Evolutionary conservation across 2,888 invertebrate genomes (phyloP), one percentile per base, ranked within the genome.

Genomic region (Anagyrus pseudococci): DNA sequence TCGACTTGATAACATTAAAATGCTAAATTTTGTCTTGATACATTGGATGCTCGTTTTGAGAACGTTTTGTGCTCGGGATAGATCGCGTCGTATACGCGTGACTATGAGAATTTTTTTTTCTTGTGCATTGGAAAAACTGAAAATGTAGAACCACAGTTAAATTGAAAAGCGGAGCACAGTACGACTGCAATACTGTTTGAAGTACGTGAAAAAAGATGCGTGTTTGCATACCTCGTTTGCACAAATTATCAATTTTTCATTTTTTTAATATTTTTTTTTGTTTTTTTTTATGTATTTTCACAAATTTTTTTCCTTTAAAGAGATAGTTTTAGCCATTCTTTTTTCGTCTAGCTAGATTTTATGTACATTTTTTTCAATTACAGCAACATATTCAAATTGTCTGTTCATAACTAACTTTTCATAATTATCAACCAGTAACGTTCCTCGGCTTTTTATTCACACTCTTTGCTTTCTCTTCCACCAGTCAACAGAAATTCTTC

Each of bases 111-210:
- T 64, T 37, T 4, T 8, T 37, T 37, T 37, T 67, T 59, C 72
- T 75, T 76, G 75, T 75, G 77, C 75, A 73, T 70, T 69, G 55
- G 68, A 62, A 66, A 57, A 15, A 69, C 69, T 52, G 58, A n/a
- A n/a, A 37, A 37, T 15, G 33, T 7, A 43, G 17, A 67, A 72
- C 56, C 23, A 65, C 70, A 72, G 66, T 69, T 67, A 71, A 72
- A 71, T 68, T 68, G 68, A 69, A 69, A 74, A 75, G 70, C 71
- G 63, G 49, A 71, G 70, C 69, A 68, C 67, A 71, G 65, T 48
- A 37, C 33, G 61, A 67, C 70, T 70, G 71, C 69, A 70, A 72
- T 71, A 73, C 64, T 71, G 68, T 69, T 72, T 62, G 61, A 69
- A 64, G 65, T 62, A 69, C 70, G 66, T 4, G 15, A 37, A 71